phyloP scores from a whole-genome alignment of 1,140 invertebrate genomes.

The Dysdera silvatica region DNA sequence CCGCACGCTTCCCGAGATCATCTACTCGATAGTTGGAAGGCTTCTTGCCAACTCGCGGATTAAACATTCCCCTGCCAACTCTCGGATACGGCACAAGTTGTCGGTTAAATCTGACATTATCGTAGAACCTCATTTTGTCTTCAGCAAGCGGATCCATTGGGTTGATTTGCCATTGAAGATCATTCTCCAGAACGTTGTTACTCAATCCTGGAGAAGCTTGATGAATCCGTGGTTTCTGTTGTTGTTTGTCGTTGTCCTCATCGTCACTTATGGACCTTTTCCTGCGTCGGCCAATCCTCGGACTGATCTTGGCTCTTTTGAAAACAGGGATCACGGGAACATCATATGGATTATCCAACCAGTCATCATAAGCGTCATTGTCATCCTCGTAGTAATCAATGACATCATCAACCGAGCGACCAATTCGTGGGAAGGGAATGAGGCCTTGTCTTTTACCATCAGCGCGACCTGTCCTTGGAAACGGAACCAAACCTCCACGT shows the following conservation, averaged over 20 bases:
- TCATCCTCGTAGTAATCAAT: background rate
- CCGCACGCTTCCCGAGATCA: background rate
- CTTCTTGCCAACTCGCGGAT: constrained; percentile 26
- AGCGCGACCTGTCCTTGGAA: constrained; percentile 19
- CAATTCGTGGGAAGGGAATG: constrained; percentile 28
- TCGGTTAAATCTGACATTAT: too few species aligned
- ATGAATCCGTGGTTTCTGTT: too few species aligned
- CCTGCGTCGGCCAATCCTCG: constrained; percentile 28
- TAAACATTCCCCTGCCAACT: constrained; percentile 13
- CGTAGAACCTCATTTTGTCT: too few species aligned
- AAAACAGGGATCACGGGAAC: too few species aligned
- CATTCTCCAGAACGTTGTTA: too few species aligned
- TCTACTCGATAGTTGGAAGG: background rate
- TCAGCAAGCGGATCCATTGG: too few species aligned
- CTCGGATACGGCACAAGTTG: too few species aligned
- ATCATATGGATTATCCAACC: too few species aligned
- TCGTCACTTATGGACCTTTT: constrained; percentile 26
- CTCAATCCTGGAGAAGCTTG: too few species aligned
- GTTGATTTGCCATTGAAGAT: too few species aligned
- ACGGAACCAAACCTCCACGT: constrained; percentile 18
- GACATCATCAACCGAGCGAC: background rate
- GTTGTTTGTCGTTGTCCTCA: background rate
- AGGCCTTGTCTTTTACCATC: constrained; percentile 16
- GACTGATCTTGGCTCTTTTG: too few species aligned
- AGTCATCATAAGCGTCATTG: too few species aligned